phyloP scores from a whole-genome alignment of 2,797 vertebrate species.

The Molothrus ater region DNA sequence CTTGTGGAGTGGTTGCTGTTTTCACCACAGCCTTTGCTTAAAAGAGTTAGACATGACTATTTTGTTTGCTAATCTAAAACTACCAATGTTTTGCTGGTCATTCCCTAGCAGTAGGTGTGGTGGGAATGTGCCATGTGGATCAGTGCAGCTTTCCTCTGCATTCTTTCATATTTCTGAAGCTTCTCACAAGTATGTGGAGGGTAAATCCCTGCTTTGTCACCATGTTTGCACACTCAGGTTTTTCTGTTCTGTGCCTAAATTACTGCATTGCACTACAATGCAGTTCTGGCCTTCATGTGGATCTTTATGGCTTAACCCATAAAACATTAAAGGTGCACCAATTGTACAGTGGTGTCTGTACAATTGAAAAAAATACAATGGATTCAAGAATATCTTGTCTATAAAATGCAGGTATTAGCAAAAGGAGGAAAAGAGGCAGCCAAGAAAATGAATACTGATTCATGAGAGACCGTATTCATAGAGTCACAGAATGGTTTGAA shows the following conservation, averaged over 20 bases:
- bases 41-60: not conserved
- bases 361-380: not conserved
- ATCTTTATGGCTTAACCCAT: not conserved
- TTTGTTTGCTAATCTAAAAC: not conserved
- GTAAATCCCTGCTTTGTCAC: not conserved
- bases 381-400: not conserved
- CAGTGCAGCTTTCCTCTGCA: not conserved
- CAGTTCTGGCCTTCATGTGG: not conserved
- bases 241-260: not conserved
- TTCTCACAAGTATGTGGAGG: fast-evolving
- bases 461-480: not conserved
- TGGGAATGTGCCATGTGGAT: not conserved
- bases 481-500: not conserved
- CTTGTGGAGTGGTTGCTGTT: not conserved
- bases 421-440: not conserved
- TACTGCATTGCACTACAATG: not conserved
- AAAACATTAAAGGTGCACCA: not conserved
- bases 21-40: not conserved
- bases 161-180: not conserved
- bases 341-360: not conserved
- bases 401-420: not conserved
- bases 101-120: not conserved
- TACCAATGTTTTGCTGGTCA: not conserved
- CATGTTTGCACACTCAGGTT: not conserved
- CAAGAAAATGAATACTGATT: not conserved